A percentile compares a stretch with the other conserved stretches of the same genome.
Evolutionary conservation across 2,888 invertebrate species (phyloP).

Genomic region (Parascotia fuliginaria): DNA sequence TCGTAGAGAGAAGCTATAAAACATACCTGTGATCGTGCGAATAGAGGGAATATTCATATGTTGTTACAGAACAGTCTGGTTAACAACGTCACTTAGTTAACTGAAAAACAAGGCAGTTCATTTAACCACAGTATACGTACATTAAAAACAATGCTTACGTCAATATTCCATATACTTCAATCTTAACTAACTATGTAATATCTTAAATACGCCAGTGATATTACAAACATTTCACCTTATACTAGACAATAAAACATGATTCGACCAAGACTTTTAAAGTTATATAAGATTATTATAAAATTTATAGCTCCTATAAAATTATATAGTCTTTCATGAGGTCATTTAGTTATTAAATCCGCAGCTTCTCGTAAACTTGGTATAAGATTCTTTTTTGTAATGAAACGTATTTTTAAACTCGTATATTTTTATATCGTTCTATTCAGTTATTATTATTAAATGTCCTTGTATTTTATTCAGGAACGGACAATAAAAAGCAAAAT

Average conservation of each 20-base stretch:
- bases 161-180: neutral
- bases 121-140: too few relatives aligned
- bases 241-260: neutral
- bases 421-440: neutral
- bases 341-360: slow-evolving; percentile 32
- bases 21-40: too few relatives aligned
- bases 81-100: too few relatives aligned
- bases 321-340: slow-evolving; percentile 17
- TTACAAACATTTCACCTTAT: neutral
- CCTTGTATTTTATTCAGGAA: too few relatives aligned
- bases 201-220: neutral
- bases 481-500: too few relatives aligned
- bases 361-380: slow-evolving; percentile 26
- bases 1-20: too few relatives aligned
- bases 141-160: neutral
- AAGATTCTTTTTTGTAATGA: slow-evolving; percentile 5
- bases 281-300: slow-evolving; percentile 17
- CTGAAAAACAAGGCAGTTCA: too few relatives aligned
- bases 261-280: slow-evolving; percentile 3
- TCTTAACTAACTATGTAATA: neutral
- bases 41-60: too few relatives aligned
- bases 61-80: too few relatives aligned
- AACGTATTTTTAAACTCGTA: slow-evolving; percentile 1
- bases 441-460: too few relatives aligned
- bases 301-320: slow-evolving; percentile 34